Evolutionary conservation across 2,113 vertebrate species (phyloP).

Genomic region (Danio rerio): GRCz12tu NC_133176.1:8440501-8441000

Average conservation of each 20-base stretch:
- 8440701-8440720: too few species aligned
- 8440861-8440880: constrained; percentile 61
- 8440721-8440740: background rate
- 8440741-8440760: background rate
- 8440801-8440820: background rate
- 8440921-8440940: constrained; percentile 20
- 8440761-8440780: background rate
- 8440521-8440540: too few species aligned
- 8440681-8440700: background rate
- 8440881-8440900: constrained; percentile 70
- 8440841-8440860: constrained; percentile 23
- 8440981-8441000: background rate
- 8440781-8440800: background rate
- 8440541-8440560: too few species aligned
- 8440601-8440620: too few species aligned
- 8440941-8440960: constrained; percentile 63
- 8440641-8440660: too few species aligned
- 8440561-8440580: too few species aligned
- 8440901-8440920: constrained; percentile 63
- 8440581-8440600: too few species aligned
- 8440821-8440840: background rate
- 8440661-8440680: background rate
- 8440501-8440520: too few species aligned
- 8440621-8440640: too few species aligned
- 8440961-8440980: constrained; percentile 34